Conservation (phyloP, 1,140 invertebrate genomes). For the Harlomillsia oculata region DNA sequence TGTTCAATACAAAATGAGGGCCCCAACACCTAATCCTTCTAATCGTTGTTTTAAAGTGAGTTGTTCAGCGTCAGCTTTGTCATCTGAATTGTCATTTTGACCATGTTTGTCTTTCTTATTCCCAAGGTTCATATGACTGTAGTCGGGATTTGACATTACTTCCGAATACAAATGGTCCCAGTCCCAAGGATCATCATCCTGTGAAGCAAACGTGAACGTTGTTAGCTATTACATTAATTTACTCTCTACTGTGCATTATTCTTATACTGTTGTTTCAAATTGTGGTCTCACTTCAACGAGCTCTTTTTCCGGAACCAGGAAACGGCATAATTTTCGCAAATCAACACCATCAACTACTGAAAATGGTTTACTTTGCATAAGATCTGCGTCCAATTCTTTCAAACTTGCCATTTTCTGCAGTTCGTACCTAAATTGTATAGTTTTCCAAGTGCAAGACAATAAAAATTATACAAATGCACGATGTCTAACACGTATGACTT, state of each 20-base stretch:
- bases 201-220: not conserved
- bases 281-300: slow-evolving; percentile 11
- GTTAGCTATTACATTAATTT: not conserved
- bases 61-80: too few relatives aligned
- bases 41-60: too few relatives aligned
- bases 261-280: not conserved
- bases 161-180: slow-evolving; percentile 26
- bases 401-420: slow-evolving; percentile 28
- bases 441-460: too few relatives aligned
- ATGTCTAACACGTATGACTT: too few relatives aligned
- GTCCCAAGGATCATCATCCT: slow-evolving; percentile 24
- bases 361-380: slow-evolving; percentile 27
- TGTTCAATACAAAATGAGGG: too few relatives aligned
- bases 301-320: slow-evolving; percentile 30
- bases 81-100: too few relatives aligned
- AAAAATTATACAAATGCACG: too few relatives aligned
- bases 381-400: slow-evolving; percentile 30
- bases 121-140: not conserved
- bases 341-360: slow-evolving; percentile 27
- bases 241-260: not conserved
- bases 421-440: slow-evolving; percentile 20
- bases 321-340: slow-evolving; percentile 22
- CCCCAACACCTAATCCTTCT: too few relatives aligned
- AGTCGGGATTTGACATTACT: slow-evolving; percentile 11
- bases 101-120: not conserved